These are phyloP conservation scores for Typhlichthys subterraneus DNA, from an alignment of 2,797 vertebrate species.

Conservation along the genomic window DNA sequence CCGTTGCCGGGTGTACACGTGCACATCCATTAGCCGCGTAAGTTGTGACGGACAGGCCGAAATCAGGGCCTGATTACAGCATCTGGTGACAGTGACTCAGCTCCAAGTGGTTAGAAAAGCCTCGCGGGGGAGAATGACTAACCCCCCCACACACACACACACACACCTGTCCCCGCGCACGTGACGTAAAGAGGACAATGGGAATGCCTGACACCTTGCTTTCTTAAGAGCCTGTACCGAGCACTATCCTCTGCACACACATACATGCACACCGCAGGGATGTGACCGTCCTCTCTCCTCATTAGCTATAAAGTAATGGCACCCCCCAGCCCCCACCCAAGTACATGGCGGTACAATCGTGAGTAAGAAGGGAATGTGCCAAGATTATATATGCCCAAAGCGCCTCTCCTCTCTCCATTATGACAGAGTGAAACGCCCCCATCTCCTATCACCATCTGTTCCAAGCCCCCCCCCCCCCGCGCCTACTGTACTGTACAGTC, in stretches of 20 bases:
- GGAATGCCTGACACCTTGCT: constrained; percentile 42
- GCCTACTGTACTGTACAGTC: not conserved
- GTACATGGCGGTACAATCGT: constrained; percentile 21
- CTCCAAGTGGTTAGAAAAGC: constrained; percentile 22
- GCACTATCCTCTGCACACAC: constrained; percentile 15
- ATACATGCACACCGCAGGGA: constrained; percentile 41
- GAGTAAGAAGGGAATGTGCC: constrained; percentile 14
- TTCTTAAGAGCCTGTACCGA: constrained; percentile 46
- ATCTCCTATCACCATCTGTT: constrained; percentile 54
- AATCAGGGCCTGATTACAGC: constrained; percentile 37
- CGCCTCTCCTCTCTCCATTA: constrained; percentile 17
- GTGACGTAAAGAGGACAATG: constrained; percentile 51
- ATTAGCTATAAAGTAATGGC: constrained; percentile 63
- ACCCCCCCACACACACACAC: constrained; percentile 16
- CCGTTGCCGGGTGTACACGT: constrained; percentile 26
- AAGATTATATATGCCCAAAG: not conserved
- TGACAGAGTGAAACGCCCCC: constrained; percentile 45
- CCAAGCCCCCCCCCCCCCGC: not conserved
- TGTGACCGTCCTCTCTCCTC: constrained; percentile 40
- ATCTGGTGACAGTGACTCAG: constrained; percentile 27
- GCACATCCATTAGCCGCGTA: constrained; percentile 16
- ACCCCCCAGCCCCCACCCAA: constrained; percentile 26
- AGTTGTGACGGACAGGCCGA: constrained; percentile 24
- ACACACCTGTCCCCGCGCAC: constrained; percentile 41
- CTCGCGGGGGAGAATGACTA: not conserved